Base-by-base conservation (phyloP, 2,888 invertebrate genomes). In the Microplitis manilae region DNA sequence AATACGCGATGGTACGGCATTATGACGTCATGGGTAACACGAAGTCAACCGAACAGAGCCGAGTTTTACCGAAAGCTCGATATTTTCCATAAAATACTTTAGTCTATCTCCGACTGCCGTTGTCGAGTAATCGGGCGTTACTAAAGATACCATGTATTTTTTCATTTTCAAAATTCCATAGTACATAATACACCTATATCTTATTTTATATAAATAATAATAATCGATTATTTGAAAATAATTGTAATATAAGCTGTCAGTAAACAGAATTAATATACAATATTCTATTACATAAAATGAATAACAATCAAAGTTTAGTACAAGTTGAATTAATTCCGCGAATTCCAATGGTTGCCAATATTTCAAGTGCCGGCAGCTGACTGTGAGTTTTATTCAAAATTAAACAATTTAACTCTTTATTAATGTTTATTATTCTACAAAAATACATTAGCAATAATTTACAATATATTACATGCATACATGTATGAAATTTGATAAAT, bases 1-100 rank as follows among this genome's bases (percentile, higher is more conserved):
- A 84, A 83, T 88, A 86, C 86, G 88, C 88, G 86, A 88, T 88
- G 86, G 87, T 88, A 88, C 87, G 87, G 84, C 87, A 84, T 79
- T 79, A 79, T 88, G 88, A 88, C 88, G 88, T 88, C 88, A 87
- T 81, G 74, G 72, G 70, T 69, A 68, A 77, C 70, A 81, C 77
- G 79, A 78, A 72, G n/a, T 20, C 0, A 61, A 15, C 81, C 86
- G 82, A 85, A 76, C 70, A 70, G 60, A 59, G 69, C 79, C 89
- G 82, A 79, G 71, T 73, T 75, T 64, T 64, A 41, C 85, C 89
- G 89, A 86, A 84, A 80, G 40, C 65, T 77, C 79, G 82, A 82
- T 82, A 82, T 81, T 78, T 78, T 76, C 84, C 83, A 80, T 85
- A 84, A 80, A 85, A 81, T 77, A 83, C 82, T 81, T 87, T 86